Conservation (phyloP, 1,140 invertebrate genomes). For the Scaptomyza graminum region DNA sequence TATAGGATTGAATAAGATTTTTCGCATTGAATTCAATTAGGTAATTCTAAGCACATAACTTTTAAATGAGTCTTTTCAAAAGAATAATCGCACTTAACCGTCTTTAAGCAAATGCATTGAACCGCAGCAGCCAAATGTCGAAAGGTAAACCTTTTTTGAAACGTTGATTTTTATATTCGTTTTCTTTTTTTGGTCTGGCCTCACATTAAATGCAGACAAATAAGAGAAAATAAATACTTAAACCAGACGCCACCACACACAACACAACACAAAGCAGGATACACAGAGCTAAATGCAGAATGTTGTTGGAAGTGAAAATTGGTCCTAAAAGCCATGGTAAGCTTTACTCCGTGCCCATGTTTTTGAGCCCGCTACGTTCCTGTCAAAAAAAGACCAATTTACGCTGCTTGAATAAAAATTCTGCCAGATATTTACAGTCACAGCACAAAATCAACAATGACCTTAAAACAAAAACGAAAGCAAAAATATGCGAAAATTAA, state of each 20-base stretch:
- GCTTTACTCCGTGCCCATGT: constrained; percentile 1
- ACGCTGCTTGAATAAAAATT: constrained; percentile 14
- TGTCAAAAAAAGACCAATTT: constrained; percentile 38
- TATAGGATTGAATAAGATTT: constrained; percentile 26
- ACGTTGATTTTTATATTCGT: not conserved
- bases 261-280: not conserved
- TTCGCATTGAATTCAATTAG: not conserved
- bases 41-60: constrained; percentile 12
- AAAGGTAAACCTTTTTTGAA: constrained; percentile 35
- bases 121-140: constrained; percentile 24
- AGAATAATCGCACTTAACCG: constrained; percentile 22
- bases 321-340: constrained; percentile 17
- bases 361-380: constrained; percentile 11
- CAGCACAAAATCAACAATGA: constrained; percentile 15
- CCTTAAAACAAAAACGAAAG: constrained; percentile 11
- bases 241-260: constrained; percentile 12
- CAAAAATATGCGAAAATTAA: constrained; percentile 46
- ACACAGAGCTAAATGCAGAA: constrained; percentile 11
- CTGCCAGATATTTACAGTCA: constrained; percentile 12
- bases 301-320: constrained; percentile 31
- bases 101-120: constrained; percentile 24
- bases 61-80: constrained; percentile 12
- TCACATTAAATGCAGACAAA: constrained; percentile 44
- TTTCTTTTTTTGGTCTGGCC: not conserved
- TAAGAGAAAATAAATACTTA: constrained; percentile 33